Percentiles rank a stretch among this genome's conserved stretches.
Evolutionary conservation across 2,797 vertebrate genomes (phyloP).

Genomic region (Leptoclinus maculatus): DNA sequence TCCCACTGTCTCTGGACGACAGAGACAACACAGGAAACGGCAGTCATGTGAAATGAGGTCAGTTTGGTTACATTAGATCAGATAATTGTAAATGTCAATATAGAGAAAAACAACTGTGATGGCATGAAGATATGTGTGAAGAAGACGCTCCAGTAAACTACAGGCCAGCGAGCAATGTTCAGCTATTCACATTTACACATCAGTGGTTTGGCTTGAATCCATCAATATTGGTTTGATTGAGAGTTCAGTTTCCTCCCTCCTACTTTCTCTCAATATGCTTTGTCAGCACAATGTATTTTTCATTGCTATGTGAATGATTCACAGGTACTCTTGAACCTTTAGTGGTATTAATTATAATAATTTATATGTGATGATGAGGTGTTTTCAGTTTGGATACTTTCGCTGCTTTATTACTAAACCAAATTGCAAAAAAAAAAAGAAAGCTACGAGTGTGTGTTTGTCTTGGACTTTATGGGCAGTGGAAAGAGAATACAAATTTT

Average conservation of each 20-base stretch:
- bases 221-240: background rate
- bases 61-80: background rate
- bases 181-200: background rate
- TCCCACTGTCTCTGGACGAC: slow-evolving; percentile 79
- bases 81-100: background rate
- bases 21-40: background rate
- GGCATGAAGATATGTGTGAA: background rate
- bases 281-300: background rate
- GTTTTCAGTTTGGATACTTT: background rate
- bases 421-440: background rate
- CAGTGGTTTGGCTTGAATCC: background rate
- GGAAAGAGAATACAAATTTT: background rate
- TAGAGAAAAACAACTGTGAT: background rate
- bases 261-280: background rate
- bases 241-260: background rate
- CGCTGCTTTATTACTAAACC: background rate
- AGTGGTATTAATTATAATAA: background rate
- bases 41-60: background rate
- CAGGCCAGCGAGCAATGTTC: background rate
- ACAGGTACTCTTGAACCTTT: background rate
- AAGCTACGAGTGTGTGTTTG: background rate
- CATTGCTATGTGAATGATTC: background rate
- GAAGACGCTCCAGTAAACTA: background rate
- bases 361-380: background rate
- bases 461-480: background rate